Percentiles rank a stretch among this genome's conserved stretches.
These are phyloP conservation scores for Bufo gargarizans DNA, from an alignment of 2,113 vertebrate species.

Conservation along the genomic window DNA sequence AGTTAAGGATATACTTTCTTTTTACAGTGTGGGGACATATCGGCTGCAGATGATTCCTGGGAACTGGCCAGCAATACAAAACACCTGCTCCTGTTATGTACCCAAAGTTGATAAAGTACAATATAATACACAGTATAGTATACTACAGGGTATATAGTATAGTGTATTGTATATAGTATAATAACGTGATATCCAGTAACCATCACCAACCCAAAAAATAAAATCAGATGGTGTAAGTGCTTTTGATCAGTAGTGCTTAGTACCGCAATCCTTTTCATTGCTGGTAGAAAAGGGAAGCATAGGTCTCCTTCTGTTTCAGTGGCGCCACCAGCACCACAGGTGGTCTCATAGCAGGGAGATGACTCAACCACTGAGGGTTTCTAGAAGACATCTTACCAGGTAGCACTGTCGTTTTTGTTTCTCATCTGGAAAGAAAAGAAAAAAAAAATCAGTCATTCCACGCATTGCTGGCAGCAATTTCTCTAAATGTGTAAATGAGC, in stretches of 20 bases:
- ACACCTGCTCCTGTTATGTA: not conserved
- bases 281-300: no score
- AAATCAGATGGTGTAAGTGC: not conserved
- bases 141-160: not conserved
- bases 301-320: not conserved
- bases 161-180: not conserved
- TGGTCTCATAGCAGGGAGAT: not conserved
- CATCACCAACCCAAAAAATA: not conserved
- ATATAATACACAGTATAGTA: no score
- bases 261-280: not conserved
- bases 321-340: constrained; percentile 3
- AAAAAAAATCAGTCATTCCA: constrained; percentile 81
- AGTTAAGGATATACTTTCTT: not conserved
- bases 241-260: not conserved
- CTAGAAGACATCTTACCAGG: constrained; percentile 4
- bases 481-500: constrained; percentile 98
- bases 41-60: not conserved
- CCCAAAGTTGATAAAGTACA: no score
- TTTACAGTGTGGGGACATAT: not conserved
- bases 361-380: not conserved
- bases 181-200: not conserved
- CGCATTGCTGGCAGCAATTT: constrained; percentile 95
- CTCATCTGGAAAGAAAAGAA: constrained; percentile 55
- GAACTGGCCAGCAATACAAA: not conserved
- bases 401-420: constrained; percentile 55